phyloP scores from a whole-genome alignment of 2,113 vertebrate species.

The Oryctolagus cuniculus region DNA sequence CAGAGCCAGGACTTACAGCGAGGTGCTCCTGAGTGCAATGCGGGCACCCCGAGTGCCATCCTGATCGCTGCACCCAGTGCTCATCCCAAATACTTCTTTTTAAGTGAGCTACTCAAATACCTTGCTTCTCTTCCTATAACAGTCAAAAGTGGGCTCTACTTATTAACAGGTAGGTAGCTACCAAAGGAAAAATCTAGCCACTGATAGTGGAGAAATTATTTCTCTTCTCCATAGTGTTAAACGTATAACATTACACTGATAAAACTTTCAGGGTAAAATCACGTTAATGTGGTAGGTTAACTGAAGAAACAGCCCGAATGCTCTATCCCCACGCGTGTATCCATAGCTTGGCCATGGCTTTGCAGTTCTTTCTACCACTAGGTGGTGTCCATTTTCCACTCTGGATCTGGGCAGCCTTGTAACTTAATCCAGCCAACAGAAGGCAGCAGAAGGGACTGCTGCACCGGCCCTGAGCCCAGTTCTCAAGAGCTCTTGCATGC shows the following conservation, averaged over 20 bases:
- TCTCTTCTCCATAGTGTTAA: not conserved
- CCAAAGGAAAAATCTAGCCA: not conserved
- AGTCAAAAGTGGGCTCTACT: not conserved
- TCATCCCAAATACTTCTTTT: not conserved
- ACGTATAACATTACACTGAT: not conserved
- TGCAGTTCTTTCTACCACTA: not conserved
- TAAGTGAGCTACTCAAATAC: not conserved
- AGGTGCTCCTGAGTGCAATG: no score
- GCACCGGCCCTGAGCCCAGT: not conserved
- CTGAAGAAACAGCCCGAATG: not conserved
- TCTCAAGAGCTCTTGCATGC: not conserved
- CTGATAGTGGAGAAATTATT: not conserved
- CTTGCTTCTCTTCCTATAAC: not conserved
- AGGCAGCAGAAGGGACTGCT: accelerated
- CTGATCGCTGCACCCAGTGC: no score
- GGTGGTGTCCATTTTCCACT: not conserved
- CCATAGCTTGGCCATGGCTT: not conserved
- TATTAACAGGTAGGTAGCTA: not conserved
- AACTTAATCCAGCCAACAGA: not conserved
- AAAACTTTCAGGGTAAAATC: not conserved
- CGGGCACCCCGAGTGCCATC: no score
- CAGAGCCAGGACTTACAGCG: no score
- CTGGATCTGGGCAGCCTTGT: not conserved
- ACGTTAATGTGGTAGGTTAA: not conserved
- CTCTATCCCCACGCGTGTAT: not conserved